phyloP scores from a whole-genome alignment of 2,113 vertebrate genomes.

The Anthoscopus minutus region DNA sequence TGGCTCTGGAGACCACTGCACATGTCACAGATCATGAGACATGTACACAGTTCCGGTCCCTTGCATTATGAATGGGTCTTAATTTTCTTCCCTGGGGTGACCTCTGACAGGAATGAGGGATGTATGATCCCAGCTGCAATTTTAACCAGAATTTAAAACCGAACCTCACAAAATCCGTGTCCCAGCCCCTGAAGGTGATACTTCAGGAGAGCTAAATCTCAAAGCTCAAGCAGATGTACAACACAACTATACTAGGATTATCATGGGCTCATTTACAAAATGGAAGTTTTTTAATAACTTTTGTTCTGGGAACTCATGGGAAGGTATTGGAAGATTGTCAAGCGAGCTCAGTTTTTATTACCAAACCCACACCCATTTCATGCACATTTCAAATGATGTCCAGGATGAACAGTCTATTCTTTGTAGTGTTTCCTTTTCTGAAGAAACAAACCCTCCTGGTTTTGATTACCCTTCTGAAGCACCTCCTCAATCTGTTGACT shows the following conservation, averaged over 20 bases:
- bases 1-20: not conserved
- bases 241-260: not conserved
- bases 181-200: not conserved
- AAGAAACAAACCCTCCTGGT: not conserved
- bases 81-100: not conserved
- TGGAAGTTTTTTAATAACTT: not conserved
- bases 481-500: not conserved
- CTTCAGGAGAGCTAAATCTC: not conserved
- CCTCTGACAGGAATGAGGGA: not conserved
- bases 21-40: fast-evolving
- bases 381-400: not conserved
- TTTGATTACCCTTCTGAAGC: not conserved
- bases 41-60: not conserved
- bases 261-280: not conserved
- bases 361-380: not conserved
- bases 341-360: not conserved
- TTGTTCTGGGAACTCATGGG: not conserved
- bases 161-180: not conserved
- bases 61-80: not conserved
- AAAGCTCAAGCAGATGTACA: not conserved
- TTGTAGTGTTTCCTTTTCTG: not conserved
- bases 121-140: not conserved
- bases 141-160: not conserved
- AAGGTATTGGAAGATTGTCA: not conserved
- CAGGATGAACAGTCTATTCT: not conserved